phyloP scores from a whole-genome alignment of 2,113 vertebrate species.

The Ceyx melanurus region DNA sequence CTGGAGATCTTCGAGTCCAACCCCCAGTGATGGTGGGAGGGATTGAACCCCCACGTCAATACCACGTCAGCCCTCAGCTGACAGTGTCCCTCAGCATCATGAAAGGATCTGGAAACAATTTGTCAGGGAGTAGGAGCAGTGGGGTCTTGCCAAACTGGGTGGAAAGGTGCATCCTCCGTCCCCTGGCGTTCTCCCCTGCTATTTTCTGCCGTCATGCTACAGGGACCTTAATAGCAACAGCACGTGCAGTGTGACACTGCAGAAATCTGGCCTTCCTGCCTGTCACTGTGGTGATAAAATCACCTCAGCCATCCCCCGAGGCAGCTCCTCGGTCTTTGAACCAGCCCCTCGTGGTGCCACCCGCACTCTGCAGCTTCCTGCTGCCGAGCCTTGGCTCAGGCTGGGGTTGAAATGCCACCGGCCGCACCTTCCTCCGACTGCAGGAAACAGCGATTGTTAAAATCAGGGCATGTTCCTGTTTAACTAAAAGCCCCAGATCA shows the following conservation, averaged over 20 bases:
- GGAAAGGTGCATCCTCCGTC: background rate
- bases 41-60: background rate
- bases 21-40: background rate
- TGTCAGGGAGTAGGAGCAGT: background rate
- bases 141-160: background rate
- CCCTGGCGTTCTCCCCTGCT: fast-evolving
- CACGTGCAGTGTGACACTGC: fast-evolving
- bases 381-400: background rate
- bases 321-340: background rate
- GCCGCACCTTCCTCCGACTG: slow-evolving; percentile 61
- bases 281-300: background rate
- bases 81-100: background rate
- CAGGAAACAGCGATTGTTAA: slow-evolving; percentile 73
- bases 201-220: background rate
- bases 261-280: background rate
- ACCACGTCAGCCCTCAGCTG: background rate
- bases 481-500: slow-evolving; percentile 68
- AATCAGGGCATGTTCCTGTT: slow-evolving; percentile 76
- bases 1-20: too few species aligned
- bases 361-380: slow-evolving; percentile 24
- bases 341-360: slow-evolving; percentile 8
- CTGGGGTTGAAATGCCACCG: slow-evolving; percentile 45
- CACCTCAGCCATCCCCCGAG: background rate
- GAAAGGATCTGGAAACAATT: background rate
- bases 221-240: background rate